Conservation (phyloP, 2,797 vertebrate species). For the Lagocephalus sceleratus region DNA sequence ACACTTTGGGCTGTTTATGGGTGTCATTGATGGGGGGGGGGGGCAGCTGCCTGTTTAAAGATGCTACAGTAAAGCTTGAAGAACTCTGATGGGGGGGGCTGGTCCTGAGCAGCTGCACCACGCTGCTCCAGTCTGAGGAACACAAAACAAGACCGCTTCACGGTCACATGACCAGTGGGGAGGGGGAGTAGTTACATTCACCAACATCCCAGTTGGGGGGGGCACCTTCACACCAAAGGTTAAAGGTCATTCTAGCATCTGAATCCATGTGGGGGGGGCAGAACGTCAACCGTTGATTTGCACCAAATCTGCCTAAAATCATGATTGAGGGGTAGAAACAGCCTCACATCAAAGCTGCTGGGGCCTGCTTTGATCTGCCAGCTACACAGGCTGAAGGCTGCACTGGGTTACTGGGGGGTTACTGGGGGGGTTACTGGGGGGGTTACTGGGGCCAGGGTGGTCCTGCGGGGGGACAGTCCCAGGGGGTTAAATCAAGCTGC, state of each 20-base stretch:
- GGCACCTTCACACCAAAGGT: constrained; percentile 15
- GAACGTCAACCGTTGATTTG: constrained; percentile 43
- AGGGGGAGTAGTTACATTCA: constrained; percentile 51
- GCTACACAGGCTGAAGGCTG: constrained; percentile 2
- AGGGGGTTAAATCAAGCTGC: constrained; percentile 61
- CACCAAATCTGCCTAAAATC: constrained; percentile 31
- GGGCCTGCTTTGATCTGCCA: constrained; percentile 4
- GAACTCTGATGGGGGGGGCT: no score
- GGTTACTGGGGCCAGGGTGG: no score
- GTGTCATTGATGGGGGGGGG: constrained; percentile 34
- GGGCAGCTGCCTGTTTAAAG: constrained; percentile 75
- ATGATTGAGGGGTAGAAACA: background rate
- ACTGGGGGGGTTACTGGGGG: no score
- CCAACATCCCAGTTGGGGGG: constrained; percentile 19
- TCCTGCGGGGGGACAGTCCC: constrained; percentile 53
- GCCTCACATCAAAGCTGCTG: no score
- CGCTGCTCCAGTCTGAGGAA: constrained; percentile 18
- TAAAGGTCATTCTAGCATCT: background rate
- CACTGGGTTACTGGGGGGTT: no score
- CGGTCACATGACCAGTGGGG: constrained; percentile 36
- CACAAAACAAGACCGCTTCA: background rate
- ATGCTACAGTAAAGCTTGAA: constrained; percentile 75
- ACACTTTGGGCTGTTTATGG: constrained; percentile 28
- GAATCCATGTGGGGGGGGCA: background rate
- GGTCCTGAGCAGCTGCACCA: no score